phyloP scores from a whole-genome alignment of 2,888 invertebrate genomes.

The Scotopteryx bipunctaria region DNA sequence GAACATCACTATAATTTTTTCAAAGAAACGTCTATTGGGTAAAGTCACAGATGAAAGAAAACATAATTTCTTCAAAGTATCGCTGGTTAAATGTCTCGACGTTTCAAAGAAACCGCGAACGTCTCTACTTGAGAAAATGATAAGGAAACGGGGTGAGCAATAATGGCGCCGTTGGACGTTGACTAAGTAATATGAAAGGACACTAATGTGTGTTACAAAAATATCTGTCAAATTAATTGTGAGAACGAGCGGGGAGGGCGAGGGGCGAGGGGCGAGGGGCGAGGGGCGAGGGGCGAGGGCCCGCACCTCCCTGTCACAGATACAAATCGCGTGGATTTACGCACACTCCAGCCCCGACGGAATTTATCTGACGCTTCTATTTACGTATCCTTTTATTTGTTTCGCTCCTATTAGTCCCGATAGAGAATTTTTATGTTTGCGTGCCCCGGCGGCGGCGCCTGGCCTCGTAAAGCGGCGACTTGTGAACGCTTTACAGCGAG shows the following conservation, averaged over 20 bases:
- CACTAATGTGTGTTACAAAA: conserved; percentile 50
- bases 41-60: conserved; percentile 22
- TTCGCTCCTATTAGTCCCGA: conserved; percentile 82
- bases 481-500: conserved; percentile 76
- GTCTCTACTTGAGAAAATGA: conserved; percentile 22
- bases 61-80: conserved; percentile 36
- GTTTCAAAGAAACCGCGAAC: conserved; percentile 8
- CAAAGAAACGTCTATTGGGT: not conserved
- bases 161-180: conserved; percentile 20
- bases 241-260: conserved; percentile 48
- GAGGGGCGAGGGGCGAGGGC: conserved; percentile 38
- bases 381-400: conserved; percentile 84
- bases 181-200: conserved; percentile 32
- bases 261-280: conserved; percentile 37
- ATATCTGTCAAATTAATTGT: conserved; percentile 76
- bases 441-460: conserved; percentile 73
- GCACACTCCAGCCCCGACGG: conserved; percentile 79
- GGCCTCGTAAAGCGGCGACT: conserved; percentile 80
- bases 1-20: not conserved
- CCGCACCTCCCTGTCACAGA: conserved; percentile 78
- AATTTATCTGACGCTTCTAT: conserved; percentile 81
- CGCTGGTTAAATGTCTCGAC: not conserved
- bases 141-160: conserved; percentile 28
- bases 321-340: conserved; percentile 84
- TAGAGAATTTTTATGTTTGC: conserved; percentile 83